Conservation (phyloP, 2,113 vertebrate genomes). For the Setophaga kirtlandii region DNA sequence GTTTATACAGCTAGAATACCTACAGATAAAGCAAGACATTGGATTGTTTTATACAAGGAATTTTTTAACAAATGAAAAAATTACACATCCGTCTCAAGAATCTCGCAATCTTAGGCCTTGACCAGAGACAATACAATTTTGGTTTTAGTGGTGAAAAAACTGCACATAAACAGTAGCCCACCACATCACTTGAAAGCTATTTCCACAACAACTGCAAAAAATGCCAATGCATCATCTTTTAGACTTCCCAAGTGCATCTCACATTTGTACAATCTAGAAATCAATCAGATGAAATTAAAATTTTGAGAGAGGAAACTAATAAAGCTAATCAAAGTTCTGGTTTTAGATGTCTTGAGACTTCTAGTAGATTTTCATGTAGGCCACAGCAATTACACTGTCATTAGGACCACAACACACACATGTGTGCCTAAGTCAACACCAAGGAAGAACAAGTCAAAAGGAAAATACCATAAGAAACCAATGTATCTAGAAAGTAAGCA, state of each 20-base stretch:
- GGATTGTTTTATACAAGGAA: accelerated
- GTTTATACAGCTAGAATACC: not conserved
- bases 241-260: not conserved
- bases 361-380: not conserved
- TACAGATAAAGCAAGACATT: not conserved
- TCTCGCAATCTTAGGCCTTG: not conserved
- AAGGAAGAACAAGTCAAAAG: not conserved
- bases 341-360: not conserved
- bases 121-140: not conserved
- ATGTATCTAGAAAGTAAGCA: not conserved
- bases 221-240: not conserved
- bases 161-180: not conserved
- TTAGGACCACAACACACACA: not conserved
- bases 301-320: not conserved
- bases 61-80: not conserved
- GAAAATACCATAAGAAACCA: not conserved
- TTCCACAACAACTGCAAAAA: not conserved
- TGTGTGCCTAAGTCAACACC: not conserved
- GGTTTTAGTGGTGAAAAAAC: not conserved
- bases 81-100: not conserved
- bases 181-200: not conserved
- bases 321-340: not conserved
- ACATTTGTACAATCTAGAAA: not conserved
- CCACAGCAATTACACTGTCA: not conserved
- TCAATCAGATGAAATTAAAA: not conserved